These are phyloP conservation scores for Tragelaphus buxtoni DNA, from an alignment of 2,113 vertebrate species.

Conservation along the genomic window DNA sequence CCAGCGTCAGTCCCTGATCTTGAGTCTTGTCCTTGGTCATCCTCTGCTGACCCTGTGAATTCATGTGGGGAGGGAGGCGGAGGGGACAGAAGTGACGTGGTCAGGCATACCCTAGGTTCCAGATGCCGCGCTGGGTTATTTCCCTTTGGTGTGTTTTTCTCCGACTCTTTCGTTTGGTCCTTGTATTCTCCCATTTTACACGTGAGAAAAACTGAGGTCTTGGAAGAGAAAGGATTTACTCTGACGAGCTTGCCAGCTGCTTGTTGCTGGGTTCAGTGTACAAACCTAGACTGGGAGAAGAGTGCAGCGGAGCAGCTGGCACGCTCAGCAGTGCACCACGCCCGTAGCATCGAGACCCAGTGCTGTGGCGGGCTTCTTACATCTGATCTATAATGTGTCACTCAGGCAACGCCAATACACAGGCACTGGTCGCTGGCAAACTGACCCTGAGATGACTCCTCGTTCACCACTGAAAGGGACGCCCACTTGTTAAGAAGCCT, in stretches of 20 bases:
- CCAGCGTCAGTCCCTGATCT: background rate
- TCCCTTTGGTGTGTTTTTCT: background rate
- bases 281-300: accelerated
- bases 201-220: background rate
- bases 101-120: background rate
- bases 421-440: background rate
- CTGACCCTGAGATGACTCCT: background rate
- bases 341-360: accelerated
- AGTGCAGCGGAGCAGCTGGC: accelerated
- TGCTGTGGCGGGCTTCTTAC: accelerated
- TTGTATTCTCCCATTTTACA: background rate
- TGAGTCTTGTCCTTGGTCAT: background rate
- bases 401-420: background rate
- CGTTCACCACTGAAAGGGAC: background rate
- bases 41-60: background rate
- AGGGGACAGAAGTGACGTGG: background rate
- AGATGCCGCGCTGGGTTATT: too few species aligned
- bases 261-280: too few species aligned
- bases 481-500: background rate
- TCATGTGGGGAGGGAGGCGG: background rate
- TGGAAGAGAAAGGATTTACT: background rate
- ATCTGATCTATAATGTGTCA: background rate
- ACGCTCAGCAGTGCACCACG: accelerated
- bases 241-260: background rate
- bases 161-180: background rate